Conservation (phyloP, 2,113 vertebrate genomes). For the Stegostoma tigrinum region DNA sequence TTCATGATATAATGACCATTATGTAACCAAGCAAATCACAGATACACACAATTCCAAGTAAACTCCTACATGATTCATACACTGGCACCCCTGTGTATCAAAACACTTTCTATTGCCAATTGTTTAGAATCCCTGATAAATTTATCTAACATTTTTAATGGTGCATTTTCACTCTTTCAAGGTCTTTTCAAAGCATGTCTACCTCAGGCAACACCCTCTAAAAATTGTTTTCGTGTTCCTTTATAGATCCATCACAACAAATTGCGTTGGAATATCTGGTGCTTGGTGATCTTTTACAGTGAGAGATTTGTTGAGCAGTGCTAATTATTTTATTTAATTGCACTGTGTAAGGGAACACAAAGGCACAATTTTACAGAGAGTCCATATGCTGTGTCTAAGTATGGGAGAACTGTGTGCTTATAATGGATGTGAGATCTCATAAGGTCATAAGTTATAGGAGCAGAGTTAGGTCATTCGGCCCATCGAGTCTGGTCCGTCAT, state of each 20-base stretch:
- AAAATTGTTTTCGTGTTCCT: not conserved
- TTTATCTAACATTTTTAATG: not conserved
- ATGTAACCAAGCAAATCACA: not conserved
- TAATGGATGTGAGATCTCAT: not conserved
- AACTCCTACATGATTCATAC: not conserved
- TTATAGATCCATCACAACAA: not conserved
- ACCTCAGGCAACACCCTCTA: not conserved
- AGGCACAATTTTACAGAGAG: not conserved
- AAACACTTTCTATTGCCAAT: not conserved
- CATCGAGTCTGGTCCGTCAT: too few species aligned
- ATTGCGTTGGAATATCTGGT: not conserved
- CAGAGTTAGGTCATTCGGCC: too few species aligned
- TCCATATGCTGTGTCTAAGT: not conserved
- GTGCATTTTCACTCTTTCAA: not conserved
- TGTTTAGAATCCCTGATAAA: not conserved
- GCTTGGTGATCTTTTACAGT: not conserved
- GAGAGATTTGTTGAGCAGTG: not conserved
- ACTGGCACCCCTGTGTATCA: not conserved
- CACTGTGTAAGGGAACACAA: not conserved
- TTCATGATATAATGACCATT: too few species aligned
- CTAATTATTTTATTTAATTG: not conserved
- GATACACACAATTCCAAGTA: not conserved
- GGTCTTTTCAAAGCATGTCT: not conserved
- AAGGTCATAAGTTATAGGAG: too few species aligned
- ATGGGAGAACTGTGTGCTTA: not conserved